Conservation (phyloP, 2,797 vertebrate species). For the Enteromius mattozi region DNA sequence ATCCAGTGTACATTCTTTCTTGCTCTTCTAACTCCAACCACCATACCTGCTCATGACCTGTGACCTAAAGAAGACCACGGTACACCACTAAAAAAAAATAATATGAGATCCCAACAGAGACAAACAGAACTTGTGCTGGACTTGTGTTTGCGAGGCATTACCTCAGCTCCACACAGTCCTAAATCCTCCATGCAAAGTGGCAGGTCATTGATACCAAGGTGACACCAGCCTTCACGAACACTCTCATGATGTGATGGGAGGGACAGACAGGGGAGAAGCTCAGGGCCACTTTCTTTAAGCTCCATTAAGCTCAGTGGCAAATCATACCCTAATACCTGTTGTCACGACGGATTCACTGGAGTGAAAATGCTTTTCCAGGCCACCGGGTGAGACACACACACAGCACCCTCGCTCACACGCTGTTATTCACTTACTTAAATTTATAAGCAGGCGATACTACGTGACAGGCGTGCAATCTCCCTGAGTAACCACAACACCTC, state of each 20-base stretch:
- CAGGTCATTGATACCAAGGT: constrained; percentile 62
- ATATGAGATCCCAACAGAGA: not conserved
- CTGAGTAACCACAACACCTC: constrained; percentile 35
- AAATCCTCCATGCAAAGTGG: constrained; percentile 55
- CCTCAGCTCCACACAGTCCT: constrained; percentile 49
- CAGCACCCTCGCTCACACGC: constrained; percentile 45
- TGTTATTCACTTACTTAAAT: constrained; percentile 49
- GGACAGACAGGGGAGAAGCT: constrained; percentile 71
- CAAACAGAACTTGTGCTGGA: constrained; percentile 6
- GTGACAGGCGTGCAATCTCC: constrained; percentile 36
- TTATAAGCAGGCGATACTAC: constrained; percentile 41
- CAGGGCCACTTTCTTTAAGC: constrained; percentile 73
- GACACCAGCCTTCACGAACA: constrained; percentile 57
- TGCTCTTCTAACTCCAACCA: not conserved
- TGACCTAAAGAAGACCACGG: not conserved
- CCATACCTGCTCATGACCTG: constrained; percentile 10
- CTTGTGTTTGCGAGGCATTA: not conserved
- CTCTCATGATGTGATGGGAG: constrained; percentile 68
- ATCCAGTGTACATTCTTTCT: not conserved
- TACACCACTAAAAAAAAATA: not conserved
- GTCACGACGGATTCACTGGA: constrained; percentile 70
- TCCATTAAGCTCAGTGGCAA: constrained; percentile 76
- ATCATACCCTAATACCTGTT: constrained; percentile 78
- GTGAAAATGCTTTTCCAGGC: constrained; percentile 71
- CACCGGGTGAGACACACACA: constrained; percentile 61